Percentiles rank a stretch among this genome's conserved stretches.
Conservation (phyloP, 2,797 vertebrate species). For the Phrynocephalus vlangalii region DNA sequence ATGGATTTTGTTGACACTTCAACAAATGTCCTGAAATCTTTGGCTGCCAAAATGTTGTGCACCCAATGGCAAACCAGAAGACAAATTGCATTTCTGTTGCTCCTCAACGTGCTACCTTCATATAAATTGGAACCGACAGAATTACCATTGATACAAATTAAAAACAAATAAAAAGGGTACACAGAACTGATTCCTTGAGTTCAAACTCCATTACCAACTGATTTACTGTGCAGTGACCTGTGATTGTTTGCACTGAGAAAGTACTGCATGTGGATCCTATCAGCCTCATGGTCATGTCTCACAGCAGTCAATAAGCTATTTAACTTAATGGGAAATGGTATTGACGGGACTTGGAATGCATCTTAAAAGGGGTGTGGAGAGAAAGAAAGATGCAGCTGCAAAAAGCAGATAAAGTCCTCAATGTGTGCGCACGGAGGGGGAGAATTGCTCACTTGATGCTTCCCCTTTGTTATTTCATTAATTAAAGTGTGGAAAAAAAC, state of each 20-base stretch:
- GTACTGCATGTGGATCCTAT: conserved; percentile 78
- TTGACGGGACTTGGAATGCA: conserved; percentile 87
- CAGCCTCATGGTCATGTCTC: conserved; percentile 82
- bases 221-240: conserved; percentile 90
- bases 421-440: conserved; percentile 64
- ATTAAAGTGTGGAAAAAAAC: conserved; percentile 60
- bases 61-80: conserved; percentile 54
- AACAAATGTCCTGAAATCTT: rapidly evolving
- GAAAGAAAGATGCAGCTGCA: conserved; percentile 84
- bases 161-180: conserved; percentile 91
- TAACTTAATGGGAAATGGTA: conserved; percentile 95
- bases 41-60: not conserved
- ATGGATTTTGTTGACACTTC: not conserved
- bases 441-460: conserved; percentile 80
- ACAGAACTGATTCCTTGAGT: conserved; percentile 80
- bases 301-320: conserved; percentile 97
- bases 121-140: conserved; percentile 80
- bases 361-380: conserved; percentile 66
- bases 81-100: conserved; percentile 61
- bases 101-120: conserved; percentile 72
- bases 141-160: conserved; percentile 92
- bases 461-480: conserved; percentile 69
- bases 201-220: conserved; percentile 88
- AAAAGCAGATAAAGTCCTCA: conserved; percentile 93
- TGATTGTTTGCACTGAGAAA: conserved; percentile 79